These are phyloP conservation scores for Puffinus mauretanicus DNA, from an alignment of 2,113 vertebrate species.

Conservation along the genomic window DNA sequence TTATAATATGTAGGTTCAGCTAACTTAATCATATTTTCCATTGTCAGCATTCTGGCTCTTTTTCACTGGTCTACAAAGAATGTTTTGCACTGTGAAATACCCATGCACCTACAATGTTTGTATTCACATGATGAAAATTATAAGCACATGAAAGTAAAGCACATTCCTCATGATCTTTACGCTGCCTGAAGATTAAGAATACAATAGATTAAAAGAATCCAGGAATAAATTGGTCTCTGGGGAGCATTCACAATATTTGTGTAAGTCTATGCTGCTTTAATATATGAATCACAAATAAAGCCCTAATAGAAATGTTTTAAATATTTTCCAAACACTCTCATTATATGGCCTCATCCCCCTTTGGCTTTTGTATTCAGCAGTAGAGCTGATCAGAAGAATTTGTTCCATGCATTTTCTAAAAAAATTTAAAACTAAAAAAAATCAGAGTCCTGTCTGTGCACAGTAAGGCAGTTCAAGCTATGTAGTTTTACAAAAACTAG, in stretches of 20 bases:
- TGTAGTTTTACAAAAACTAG: not conserved
- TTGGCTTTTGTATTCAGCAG: not conserved
- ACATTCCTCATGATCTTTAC: constrained; percentile 56
- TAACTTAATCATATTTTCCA: not conserved
- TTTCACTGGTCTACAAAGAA: not conserved
- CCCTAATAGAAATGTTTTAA: not conserved
- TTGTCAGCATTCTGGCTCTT: not conserved
- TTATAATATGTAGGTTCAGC: not conserved
- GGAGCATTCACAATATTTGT: constrained; percentile 4
- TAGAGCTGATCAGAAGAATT: not conserved
- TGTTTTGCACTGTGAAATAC: not conserved
- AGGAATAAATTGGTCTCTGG: constrained; percentile 14
- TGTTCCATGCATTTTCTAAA: not conserved
- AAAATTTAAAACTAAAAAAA: not conserved
- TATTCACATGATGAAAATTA: constrained; percentile 37
- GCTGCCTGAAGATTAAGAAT: constrained; percentile 45
- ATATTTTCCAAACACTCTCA: not conserved
- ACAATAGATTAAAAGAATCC: constrained; percentile 63
- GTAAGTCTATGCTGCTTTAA: not conserved
- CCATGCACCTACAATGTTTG: constrained; percentile 25
- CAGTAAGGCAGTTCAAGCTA: not conserved
- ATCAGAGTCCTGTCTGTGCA: not conserved
- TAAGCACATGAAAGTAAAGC: constrained; percentile 45
- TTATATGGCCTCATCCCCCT: not conserved
- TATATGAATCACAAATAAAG: not conserved